A percentile compares a stretch with the other conserved stretches of the same genome.
phyloP scores from a whole-genome alignment of 2,797 vertebrate genomes.

The Cephalopachus bancanus region DNA sequence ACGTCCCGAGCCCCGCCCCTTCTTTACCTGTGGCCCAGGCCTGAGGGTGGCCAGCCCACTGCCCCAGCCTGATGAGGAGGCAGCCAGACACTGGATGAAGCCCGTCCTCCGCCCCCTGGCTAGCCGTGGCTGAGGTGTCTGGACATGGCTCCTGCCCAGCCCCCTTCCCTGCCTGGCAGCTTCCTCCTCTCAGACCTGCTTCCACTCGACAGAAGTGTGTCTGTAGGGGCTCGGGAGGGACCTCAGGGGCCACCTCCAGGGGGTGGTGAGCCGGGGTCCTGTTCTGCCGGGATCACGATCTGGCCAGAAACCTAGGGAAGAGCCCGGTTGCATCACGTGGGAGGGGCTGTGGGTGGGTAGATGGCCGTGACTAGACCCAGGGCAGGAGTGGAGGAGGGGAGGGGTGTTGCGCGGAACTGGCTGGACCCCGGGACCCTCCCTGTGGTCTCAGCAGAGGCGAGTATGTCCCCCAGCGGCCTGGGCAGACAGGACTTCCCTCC shows the following conservation, averaged over 20 bases:
- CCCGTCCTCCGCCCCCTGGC: background rate
- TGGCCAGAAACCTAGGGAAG: background rate
- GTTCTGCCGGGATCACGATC: no score
- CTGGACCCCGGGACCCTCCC: no score
- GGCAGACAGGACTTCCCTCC: background rate
- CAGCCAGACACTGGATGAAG: no score
- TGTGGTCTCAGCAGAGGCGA: background rate
- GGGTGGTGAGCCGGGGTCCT: no score
- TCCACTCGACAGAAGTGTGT: background rate
- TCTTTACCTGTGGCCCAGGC: background rate
- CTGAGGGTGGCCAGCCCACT: accelerated
- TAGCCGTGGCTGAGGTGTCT: accelerated
- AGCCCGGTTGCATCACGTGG: background rate
- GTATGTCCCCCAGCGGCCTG: background rate
- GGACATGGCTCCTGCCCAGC: accelerated
- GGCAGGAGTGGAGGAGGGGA: background rate
- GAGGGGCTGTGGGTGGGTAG: background rate
- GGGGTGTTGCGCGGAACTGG: no score
- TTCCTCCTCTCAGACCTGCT: background rate
- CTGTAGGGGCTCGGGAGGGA: background rate
- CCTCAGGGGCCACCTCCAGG: background rate
- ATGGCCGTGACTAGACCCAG: background rate
- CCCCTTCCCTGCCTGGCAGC: background rate
- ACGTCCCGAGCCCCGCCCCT: background rate
- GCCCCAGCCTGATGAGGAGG: background rate